A percentile compares a stretch with the other conserved stretches of the same genome.
phyloP scores from a whole-genome alignment of 2,797 vertebrate species.

The Rhynchotus rufescens region DNA sequence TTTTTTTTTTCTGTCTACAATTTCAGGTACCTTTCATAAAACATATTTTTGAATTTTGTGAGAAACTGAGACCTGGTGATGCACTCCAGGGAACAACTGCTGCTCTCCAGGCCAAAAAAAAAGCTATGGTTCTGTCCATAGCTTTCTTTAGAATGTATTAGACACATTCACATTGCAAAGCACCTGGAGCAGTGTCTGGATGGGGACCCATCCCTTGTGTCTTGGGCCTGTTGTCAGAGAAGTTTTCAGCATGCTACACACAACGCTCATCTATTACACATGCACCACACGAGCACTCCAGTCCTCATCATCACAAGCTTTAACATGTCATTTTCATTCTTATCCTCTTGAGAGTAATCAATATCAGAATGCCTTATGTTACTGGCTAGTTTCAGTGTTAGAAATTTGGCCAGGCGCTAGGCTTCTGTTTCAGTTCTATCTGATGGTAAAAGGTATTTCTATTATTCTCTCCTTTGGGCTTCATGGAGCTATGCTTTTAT shows the following conservation, averaged over 20 bases:
- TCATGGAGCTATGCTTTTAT: conserved; percentile 61
- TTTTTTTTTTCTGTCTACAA: neutral
- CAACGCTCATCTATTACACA: neutral
- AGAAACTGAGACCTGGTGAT: neutral
- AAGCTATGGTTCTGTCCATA: neutral
- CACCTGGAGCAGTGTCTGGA: neutral
- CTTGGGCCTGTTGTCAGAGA: neutral
- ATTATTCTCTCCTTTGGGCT: conserved; percentile 21
- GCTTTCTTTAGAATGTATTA: neutral
- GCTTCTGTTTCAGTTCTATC: neutral
- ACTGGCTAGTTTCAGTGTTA: neutral
- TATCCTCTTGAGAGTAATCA: neutral
- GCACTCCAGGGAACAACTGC: neutral
- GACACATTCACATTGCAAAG: neutral
- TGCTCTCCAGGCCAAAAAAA: neutral
- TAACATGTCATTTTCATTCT: neutral
- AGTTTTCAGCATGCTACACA: neutral
- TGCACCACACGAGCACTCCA: neutral
- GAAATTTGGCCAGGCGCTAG: neutral
- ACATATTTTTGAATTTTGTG: neutral
- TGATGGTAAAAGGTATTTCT: conserved; percentile 30
- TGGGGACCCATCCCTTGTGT: neutral
- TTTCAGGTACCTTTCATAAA: neutral
- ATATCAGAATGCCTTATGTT: neutral
- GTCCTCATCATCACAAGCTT: neutral